Evolutionary conservation across 1,140 invertebrate species (phyloP), one percentile per base, ranked within the genome.

Genomic region (Halesus radiatus): DNA sequence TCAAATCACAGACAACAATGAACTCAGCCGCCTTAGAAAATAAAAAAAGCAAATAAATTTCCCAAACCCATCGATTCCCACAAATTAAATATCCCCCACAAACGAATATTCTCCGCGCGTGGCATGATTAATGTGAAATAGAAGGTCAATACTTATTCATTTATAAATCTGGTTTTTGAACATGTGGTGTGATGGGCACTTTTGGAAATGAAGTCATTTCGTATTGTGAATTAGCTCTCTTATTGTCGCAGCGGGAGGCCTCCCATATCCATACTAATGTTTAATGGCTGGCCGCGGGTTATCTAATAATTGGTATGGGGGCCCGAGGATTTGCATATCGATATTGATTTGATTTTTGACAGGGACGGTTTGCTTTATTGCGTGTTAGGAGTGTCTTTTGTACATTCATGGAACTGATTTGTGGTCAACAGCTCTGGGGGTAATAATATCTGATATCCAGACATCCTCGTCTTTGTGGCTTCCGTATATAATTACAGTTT

Each of bases 281-380:
- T 45, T 45, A 45, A 45, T 62, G 72, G 53, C 45, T 20, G 29
- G 29, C 26, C 73, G 53, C 53, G 23, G 70, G 18, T 66, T 26
- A 26, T 62, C 20, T 45, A 10, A 45, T 45, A 45, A 45, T 45
- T 53, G 56, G 18, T 37, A 29, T 56, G 72, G 52, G 68, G 79
- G 53, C 66, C 37, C 68, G 50, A 22, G 8, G 72, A 77, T 80
- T 80, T 80, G 79, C 79, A 80, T 80, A 80, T 80, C 73, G 79
- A 80, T 80, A 68, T 80, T 80, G 74, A 80, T 80, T 80, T 80
- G 79, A 77, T 77, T 80, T 58, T 60, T 60, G 75, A 50, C 50
- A 13, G 75, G 18, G 20, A 20, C 8, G 0, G n/a, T 15, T 23
- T 18, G 37, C n/a, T 45, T 45, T 45, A 45, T 45, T 45, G 10